These are phyloP conservation scores for Nebria brevicollis DNA, from an alignment of 2,888 invertebrate genomes.

Conservation along the genomic window DNA sequence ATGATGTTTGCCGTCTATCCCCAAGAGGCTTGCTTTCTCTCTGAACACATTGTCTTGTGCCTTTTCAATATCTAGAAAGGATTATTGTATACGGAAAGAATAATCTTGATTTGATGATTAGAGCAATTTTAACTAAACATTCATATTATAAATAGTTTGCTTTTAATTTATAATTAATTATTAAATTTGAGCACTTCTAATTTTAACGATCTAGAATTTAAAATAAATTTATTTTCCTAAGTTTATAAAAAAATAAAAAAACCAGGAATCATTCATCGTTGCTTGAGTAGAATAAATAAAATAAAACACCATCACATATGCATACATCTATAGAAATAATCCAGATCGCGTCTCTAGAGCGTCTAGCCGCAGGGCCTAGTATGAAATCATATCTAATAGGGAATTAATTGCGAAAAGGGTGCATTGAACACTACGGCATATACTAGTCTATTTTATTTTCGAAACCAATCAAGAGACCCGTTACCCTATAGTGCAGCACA, in stretches of 20 bases:
- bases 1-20: constrained; percentile 19
- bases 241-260: no score
- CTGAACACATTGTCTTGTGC: constrained; percentile 2
- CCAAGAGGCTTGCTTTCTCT: constrained; percentile 10
- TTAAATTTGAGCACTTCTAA: no score
- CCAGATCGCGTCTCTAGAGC: background rate
- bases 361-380: background rate
- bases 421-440: background rate
- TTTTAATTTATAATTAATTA: no score
- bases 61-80: constrained; percentile 15
- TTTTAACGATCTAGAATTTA: no score
- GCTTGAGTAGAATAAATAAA: background rate
- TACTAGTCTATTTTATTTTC: constrained; percentile 14
- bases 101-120: no score
- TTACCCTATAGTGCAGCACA: background rate
- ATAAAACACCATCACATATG: background rate
- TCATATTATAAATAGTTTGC: no score
- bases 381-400: constrained; percentile 14
- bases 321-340: background rate
- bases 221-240: no score
- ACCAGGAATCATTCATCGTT: background rate
- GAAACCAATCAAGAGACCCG: constrained; percentile 12
- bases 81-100: background rate
- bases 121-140: no score
- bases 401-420: constrained; percentile 22